Percentiles rank a stretch among this genome's conserved stretches.
These are phyloP conservation scores for Cottoperca gobio DNA, from an alignment of 2,797 vertebrate species.

Conservation along the genomic window DNA sequence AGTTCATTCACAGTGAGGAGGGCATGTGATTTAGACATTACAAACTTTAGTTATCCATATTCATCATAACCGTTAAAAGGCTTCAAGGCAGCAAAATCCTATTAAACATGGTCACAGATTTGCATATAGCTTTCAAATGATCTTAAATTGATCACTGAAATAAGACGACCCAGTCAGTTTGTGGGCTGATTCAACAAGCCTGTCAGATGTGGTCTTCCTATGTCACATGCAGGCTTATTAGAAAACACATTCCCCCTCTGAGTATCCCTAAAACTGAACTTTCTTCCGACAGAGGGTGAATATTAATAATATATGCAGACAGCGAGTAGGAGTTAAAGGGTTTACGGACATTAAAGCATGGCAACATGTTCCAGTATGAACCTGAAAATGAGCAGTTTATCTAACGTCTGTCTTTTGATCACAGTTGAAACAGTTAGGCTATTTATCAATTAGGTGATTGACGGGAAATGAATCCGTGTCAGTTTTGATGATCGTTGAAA, in stretches of 20 bases:
- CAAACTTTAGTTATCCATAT: background rate
- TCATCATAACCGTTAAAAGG: background rate
- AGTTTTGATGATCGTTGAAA: no score
- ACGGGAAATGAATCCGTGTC: no score
- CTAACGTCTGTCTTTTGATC: background rate
- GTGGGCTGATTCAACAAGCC: background rate
- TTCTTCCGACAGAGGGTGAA: no score
- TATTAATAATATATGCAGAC: no score
- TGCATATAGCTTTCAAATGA: background rate
- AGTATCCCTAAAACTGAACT: background rate
- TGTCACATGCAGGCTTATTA: background rate
- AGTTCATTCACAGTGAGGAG: constrained; percentile 19
- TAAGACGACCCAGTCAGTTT: background rate
- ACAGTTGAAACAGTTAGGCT: no score
- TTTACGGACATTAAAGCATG: no score
- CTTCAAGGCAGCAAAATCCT: background rate
- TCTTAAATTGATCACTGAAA: no score
- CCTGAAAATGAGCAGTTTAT: no score
- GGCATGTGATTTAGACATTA: constrained; percentile 14
- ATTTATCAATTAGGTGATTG: no score
- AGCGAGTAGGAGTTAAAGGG: no score
- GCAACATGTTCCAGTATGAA: no score
- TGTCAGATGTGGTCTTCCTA: background rate
- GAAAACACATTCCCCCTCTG: background rate
- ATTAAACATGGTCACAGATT: background rate